Base-by-base conservation (phyloP, 2,888 invertebrate genomes). In the Apamea epomidion region DNA sequence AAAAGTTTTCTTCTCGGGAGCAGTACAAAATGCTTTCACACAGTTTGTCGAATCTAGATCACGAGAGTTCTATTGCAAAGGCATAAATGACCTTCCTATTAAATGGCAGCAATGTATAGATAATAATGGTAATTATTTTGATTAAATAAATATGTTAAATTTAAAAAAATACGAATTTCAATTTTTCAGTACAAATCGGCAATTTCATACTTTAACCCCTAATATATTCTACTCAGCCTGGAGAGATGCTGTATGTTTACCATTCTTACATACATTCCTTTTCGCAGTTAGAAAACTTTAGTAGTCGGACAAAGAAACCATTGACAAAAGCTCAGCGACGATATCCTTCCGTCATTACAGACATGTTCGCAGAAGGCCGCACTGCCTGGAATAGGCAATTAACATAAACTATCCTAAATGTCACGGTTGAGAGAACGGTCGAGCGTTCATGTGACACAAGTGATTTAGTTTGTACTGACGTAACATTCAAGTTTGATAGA, bases 331-430 rank as follows among this genome's bases (percentile, higher is more conserved):
- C 45, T 72, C 16, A 62, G 7, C 3, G 8, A 29, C 64, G 32
- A 51, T 76, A 73, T 76, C 58, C 29, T 71, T 10, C 51, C 45
- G 37, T 68, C 51, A 67, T 69, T 58, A 77, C 64, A 29, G 48
- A 18, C 68, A 80, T 77, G 62, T 73, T 78, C 37, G 70, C 51
- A 73, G 62, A 71, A 80, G 58, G 18, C 64, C 71, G 14, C 64
- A 42, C 60, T 77, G 64, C 21, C 74, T 65, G 70, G 37, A 51
- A 78, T 69, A 76, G 68, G 60, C 71, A 81, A 90, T 90, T 88
- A 87, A 80, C 87, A 89, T 89, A 85, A 83, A 86, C 84, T 62
- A 72, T 80, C 73, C 54, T 54, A 74, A 84, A 86, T 79, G 84
- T 82, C 21, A 80, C 73, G 75, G 80, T 78, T 78, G 42, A 62